These are phyloP conservation scores for Drosophila oshimai DNA, from an alignment of 1,140 invertebrate species.

Conservation along the genomic window DNA sequence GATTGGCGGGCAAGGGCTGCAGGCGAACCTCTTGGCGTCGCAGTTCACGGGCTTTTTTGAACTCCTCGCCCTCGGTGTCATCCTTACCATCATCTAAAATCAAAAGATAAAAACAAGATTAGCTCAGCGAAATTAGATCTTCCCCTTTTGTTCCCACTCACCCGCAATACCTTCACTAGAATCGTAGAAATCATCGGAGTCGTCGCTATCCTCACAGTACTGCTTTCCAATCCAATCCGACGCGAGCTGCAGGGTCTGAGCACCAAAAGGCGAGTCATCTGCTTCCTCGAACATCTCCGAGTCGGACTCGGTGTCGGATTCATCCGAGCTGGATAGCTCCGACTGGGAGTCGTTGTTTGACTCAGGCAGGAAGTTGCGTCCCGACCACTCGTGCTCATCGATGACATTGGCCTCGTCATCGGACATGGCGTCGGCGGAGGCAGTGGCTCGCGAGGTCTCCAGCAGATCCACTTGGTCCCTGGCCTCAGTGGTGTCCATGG, in stretches of 20 bases:
- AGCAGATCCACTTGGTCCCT: slow-evolving; percentile 85
- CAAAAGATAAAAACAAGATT: neutral
- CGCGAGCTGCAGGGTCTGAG: slow-evolving; percentile 77
- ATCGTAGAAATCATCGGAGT: slow-evolving; percentile 77
- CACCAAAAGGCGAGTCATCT: slow-evolving; percentile 82
- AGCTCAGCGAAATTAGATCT: neutral
- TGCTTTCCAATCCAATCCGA: slow-evolving; percentile 83
- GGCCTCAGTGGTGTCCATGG: slow-evolving; percentile 51
- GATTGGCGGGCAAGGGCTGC: slow-evolving; percentile 85
- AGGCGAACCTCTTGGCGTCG: slow-evolving; percentile 88
- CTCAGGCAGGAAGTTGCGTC: slow-evolving; percentile 93
- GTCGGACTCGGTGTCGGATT: slow-evolving; percentile 73
- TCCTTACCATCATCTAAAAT: slow-evolving; percentile 86
- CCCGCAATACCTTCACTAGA: slow-evolving; percentile 80
- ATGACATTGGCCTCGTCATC: slow-evolving; percentile 89
- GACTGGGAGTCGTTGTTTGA: slow-evolving; percentile 90
- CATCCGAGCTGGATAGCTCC: slow-evolving; percentile 74
- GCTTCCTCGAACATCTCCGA: slow-evolving; percentile 81
- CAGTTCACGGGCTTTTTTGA: slow-evolving; percentile 86
- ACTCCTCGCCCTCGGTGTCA: slow-evolving; percentile 89
- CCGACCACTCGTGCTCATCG: slow-evolving; percentile 96
- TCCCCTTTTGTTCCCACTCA: slow-evolving; percentile 11
- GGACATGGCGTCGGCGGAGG: slow-evolving; percentile 84
- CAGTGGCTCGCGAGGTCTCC: slow-evolving; percentile 83
- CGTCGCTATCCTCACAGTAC: slow-evolving; percentile 78